A percentile compares a stretch with the other conserved stretches of the same genome.
These are phyloP conservation scores for Heterocephalus glaber DNA, from an alignment of 2,113 vertebrate species.

Conservation along the genomic window DNA sequence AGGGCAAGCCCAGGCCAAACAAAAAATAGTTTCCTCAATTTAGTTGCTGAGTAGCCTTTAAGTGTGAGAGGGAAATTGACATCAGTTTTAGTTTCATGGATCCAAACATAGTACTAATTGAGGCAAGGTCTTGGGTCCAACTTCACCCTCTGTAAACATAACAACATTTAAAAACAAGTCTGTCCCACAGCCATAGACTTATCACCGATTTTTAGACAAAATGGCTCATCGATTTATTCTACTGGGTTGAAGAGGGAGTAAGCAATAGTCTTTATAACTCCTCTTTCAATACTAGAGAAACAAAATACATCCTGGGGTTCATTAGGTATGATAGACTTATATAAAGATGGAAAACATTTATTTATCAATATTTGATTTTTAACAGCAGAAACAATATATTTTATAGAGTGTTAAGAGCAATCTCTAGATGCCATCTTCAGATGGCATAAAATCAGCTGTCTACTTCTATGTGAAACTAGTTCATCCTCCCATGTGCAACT, in stretches of 20 bases:
- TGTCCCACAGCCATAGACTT: not conserved
- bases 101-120: constrained; percentile 56
- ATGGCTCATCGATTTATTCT: constrained; percentile 27
- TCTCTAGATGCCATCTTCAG: constrained; percentile 13
- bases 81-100: constrained; percentile 62
- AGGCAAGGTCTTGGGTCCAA: constrained; percentile 1
- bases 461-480: not conserved
- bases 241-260: not conserved
- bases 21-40: constrained; percentile 19
- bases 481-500: not conserved
- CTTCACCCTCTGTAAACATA: not conserved
- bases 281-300: not conserved
- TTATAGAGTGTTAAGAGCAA: constrained; percentile 22
- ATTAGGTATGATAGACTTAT: not conserved
- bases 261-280: not conserved
- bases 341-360: constrained; percentile 1
- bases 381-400: not conserved
- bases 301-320: not conserved
- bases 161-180: constrained; percentile 45
- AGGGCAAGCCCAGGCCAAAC: constrained; percentile 28
- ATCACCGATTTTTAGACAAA: constrained; percentile 30
- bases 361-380: constrained; percentile 37
- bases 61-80: constrained; percentile 38
- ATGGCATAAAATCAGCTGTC: not conserved
- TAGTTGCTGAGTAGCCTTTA: constrained; percentile 30